Percentiles rank a stretch among this genome's conserved stretches.
Evolutionary conservation across 2,888 invertebrate genomes (phyloP).

Genomic region (Clepsis dumicolana): DNA sequence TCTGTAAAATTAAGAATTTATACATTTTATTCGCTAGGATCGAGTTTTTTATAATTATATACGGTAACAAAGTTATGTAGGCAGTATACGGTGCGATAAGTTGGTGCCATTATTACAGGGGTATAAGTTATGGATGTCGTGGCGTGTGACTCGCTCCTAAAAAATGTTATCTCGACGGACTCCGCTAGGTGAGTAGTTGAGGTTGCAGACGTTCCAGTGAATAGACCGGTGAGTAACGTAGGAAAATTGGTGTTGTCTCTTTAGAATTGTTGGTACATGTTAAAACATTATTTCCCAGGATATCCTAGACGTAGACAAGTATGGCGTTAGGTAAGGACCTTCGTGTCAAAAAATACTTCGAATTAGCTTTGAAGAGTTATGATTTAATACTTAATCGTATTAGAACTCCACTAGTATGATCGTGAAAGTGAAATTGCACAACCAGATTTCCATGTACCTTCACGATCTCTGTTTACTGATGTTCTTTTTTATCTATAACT

Average conservation of each 20-base stretch:
- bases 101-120: conserved; percentile 87
- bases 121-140: conserved; percentile 77
- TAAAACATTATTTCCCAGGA: conserved; percentile 8
- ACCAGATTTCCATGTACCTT: conserved; percentile 11
- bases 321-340: conserved; percentile 19
- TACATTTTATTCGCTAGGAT: conserved; percentile 83
- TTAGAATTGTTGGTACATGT: conserved; percentile 26
- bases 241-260: conserved; percentile 23
- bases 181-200: conserved; percentile 20
- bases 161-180: conserved; percentile 51
- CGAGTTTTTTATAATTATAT: conserved; percentile 79
- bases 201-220: conserved; percentile 6
- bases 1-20: conserved; percentile 84
- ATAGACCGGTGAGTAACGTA: conserved; percentile 22
- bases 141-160: conserved; percentile 68
- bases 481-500: not conserved
- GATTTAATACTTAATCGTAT: conserved; percentile 13
- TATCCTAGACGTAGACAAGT: conserved; percentile 10
- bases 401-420: conserved; percentile 13
- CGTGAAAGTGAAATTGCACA: conserved; percentile 2
- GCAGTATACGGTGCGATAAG: conserved; percentile 86
- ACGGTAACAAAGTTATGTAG: conserved; percentile 84
- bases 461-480: not conserved
- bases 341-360: conserved; percentile 14
- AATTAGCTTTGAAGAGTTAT: conserved; percentile 14